A percentile compares a stretch with the other conserved stretches of the same genome.
These are phyloP conservation scores for Sussaba pulchella DNA, from an alignment of 2,888 invertebrate species.

Conservation along the genomic window DNA sequence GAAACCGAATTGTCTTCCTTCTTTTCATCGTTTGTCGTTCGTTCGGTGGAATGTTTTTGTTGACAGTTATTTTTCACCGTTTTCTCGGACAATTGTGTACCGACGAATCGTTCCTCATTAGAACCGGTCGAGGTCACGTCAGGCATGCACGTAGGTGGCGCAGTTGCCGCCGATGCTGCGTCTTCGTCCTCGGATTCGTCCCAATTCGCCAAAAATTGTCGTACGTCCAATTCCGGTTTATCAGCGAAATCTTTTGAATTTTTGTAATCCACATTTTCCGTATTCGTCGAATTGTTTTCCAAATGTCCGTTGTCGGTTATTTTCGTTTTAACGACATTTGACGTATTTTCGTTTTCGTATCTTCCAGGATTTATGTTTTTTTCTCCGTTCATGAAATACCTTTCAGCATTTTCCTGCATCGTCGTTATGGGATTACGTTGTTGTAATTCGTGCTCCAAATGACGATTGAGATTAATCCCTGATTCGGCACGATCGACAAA, in stretches of 20 bases:
- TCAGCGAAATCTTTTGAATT: constrained; percentile 77
- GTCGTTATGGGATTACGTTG: constrained; percentile 20
- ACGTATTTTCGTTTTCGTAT: constrained; percentile 63
- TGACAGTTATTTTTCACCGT: background rate
- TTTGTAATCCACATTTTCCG: constrained; percentile 37
- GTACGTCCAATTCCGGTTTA: constrained; percentile 82
- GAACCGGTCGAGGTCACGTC: background rate
- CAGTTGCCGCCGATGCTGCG: constrained; percentile 70
- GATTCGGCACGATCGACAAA: constrained; percentile 65
- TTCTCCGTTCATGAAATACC: constrained; percentile 59
- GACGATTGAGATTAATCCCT: constrained; percentile 61
- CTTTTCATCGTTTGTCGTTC: background rate
- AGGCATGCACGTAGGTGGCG: constrained; percentile 54
- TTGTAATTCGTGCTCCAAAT: constrained; percentile 45
- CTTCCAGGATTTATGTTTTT: constrained; percentile 55
- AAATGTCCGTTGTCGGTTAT: background rate
- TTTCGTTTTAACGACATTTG: constrained; percentile 52
- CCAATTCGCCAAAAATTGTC: constrained; percentile 83
- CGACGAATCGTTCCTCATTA: background rate
- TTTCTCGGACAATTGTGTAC: background rate
- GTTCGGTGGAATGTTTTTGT: background rate
- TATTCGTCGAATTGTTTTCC: background rate
- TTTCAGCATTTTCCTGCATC: constrained; percentile 58
- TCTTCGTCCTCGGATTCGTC: constrained; percentile 83
- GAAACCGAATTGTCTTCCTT: background rate